Evolutionary conservation across 2,113 vertebrate species (phyloP).

Genomic region (Zapus hudsonius): DNA sequence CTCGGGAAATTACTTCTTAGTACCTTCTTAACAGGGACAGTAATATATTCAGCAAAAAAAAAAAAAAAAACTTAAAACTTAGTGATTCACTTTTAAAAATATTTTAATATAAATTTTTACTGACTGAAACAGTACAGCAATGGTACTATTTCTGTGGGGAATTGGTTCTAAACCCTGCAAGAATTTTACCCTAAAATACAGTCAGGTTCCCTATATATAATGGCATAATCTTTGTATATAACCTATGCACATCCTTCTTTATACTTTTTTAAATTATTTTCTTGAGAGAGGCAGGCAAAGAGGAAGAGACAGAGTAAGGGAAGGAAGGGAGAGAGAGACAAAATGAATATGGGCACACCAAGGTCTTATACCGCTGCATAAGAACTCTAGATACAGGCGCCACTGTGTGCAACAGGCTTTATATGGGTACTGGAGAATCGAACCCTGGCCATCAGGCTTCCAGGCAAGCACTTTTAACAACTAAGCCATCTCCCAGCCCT

Average conservation of each 20-base stretch:
- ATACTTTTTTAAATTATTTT: neutral
- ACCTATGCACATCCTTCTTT: neutral
- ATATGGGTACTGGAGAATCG: no score
- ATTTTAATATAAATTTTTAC: neutral
- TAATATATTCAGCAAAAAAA: neutral
- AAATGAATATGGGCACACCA: no score
- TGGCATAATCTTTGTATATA: neutral
- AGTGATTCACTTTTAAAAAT: neutral
- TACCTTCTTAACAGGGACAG: neutral
- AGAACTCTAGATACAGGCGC: no score
- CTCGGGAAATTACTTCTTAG: neutral
- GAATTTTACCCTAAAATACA: neutral
- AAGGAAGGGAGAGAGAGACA: no score
- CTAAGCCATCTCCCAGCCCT: no score
- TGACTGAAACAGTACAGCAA: conserved; percentile 41
- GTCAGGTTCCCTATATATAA: neutral
- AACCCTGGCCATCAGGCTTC: no score
- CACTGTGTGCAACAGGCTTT: no score
- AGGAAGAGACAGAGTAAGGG: no score
- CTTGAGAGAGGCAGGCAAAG: no score
- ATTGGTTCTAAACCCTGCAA: neutral
- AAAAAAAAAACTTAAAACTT: conserved; percentile 21
- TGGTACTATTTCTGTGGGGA: neutral
- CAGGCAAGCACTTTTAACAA: no score
- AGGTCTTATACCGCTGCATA: no score